Evolutionary conservation across 2,888 invertebrate species (phyloP).

Genomic region (Drosophila anomelani): DNA sequence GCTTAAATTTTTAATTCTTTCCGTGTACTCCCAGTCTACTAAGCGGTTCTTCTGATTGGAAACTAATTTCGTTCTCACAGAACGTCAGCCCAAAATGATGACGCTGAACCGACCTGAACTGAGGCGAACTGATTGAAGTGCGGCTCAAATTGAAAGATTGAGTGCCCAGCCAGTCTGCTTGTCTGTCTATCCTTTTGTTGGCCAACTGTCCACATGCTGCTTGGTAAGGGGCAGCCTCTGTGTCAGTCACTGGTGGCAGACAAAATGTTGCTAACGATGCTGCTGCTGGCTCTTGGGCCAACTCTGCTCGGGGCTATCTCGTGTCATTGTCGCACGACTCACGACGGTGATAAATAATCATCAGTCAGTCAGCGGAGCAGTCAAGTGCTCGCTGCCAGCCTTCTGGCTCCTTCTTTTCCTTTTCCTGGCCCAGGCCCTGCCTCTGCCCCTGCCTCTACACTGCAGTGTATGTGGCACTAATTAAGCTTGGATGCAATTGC

Average conservation of each 20-base stretch:
- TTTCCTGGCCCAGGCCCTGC: neutral
- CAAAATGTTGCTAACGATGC: slow-evolving; percentile 70
- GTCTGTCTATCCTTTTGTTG: slow-evolving; percentile 25
- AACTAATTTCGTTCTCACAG: slow-evolving; percentile 69
- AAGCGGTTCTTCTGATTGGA: slow-evolving; percentile 28
- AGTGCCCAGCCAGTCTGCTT: slow-evolving; percentile 40
- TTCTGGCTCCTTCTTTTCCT: slow-evolving; percentile 29
- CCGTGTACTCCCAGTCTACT: neutral
- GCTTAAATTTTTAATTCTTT: neutral
- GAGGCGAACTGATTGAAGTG: slow-evolving; percentile 44
- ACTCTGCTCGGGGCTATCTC: slow-evolving; percentile 49
- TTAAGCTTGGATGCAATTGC: slow-evolving; percentile 68
- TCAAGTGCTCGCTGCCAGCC: slow-evolving; percentile 40
- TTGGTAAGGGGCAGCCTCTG: slow-evolving; percentile 24
- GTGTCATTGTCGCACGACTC: slow-evolving; percentile 79
- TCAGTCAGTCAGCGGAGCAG: slow-evolving; percentile 55
- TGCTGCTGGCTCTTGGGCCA: slow-evolving; percentile 42
- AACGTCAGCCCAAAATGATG: slow-evolving; percentile 61
- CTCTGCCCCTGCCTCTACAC: neutral
- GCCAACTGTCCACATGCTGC: slow-evolving; percentile 9
- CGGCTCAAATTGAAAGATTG: slow-evolving; percentile 58
- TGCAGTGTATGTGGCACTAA: slow-evolving; percentile 59
- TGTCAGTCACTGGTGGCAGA: slow-evolving; percentile 59
- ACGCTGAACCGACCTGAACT: slow-evolving; percentile 47
- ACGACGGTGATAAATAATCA: slow-evolving; percentile 80